Conservation (phyloP, 2,888 invertebrate genomes). For the Heliconius erato region DNA sequence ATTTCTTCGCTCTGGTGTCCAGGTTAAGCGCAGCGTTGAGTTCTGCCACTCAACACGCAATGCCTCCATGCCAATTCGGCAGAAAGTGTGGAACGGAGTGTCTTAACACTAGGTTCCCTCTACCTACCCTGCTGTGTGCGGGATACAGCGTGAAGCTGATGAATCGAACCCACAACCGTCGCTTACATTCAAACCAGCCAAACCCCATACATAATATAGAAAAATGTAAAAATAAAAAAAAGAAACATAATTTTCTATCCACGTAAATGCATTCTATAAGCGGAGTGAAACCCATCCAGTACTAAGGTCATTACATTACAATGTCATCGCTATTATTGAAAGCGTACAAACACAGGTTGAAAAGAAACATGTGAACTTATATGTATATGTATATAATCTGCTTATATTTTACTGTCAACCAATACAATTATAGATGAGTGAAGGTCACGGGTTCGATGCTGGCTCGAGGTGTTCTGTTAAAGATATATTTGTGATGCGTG, state of each 20-base stretch:
- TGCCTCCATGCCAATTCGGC: no score
- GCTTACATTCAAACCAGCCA: no score
- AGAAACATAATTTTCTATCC: neutral
- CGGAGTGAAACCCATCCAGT: constrained; percentile 43
- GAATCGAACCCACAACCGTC: no score
- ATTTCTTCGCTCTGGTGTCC: no score
- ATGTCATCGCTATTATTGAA: constrained; percentile 44
- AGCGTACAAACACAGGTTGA: constrained; percentile 24
- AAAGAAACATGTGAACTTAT: constrained; percentile 29
- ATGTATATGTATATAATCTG: neutral
- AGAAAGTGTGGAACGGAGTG: no score
- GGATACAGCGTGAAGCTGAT: no score
- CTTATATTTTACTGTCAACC: constrained; percentile 9
- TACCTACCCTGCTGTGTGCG: no score
- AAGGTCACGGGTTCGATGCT: constrained; percentile 3
- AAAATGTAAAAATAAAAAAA: neutral
- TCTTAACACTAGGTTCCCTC: no score
- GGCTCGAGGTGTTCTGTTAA: neutral
- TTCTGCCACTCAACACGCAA: no score
- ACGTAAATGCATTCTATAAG: constrained; percentile 19
- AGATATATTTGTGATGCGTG: neutral
- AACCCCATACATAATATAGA: neutral
- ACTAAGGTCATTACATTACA: constrained; percentile 43
- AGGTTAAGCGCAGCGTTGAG: no score
- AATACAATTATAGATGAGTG: constrained; percentile 15